Base-by-base conservation (phyloP, 1,140 invertebrate species). In the Ceratosolen fusciceps region DNA sequence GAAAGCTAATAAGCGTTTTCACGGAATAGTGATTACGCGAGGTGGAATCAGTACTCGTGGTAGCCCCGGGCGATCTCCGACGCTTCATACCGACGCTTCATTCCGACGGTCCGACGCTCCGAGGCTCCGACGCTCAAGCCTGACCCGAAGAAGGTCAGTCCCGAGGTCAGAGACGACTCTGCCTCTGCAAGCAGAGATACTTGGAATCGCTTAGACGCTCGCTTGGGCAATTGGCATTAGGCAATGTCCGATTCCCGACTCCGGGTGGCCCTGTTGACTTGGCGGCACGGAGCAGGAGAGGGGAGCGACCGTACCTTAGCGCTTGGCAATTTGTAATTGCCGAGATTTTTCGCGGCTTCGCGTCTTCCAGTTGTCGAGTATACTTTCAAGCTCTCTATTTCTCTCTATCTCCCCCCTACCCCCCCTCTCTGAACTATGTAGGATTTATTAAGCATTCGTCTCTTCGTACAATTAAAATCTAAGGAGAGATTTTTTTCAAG, bases 1-100 rank as follows among this genome's bases (percentile, higher is more conserved):
- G 31, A 65, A 65, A 37, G 60, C n/a, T 65, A 65, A 65, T 65
- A 65, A 65, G 31, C 31, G 19, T 52, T 31, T 65, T 65, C 60
- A 21, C 31, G 21, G 34, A 65, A 65, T 37, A 62, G 31, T n/a
- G 31, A 65, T 65, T 65, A 65, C 60, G 37, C 19, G 31, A 16
- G 12, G 31, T 37, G 37, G 2, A 65, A 65, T 65, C 60, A n/a
- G n/a, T n/a, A n/a, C 31, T 65, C 31, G 60, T 0, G 16, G 26
- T 4, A 65, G 31, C 12, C 16, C 0, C 9, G 19, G 12, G 2
- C 14, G 14, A 12, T 65, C 49, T 19, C 60, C 60, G 34, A 37
- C 31, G 9, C 4, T 37, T 8, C 31, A n/a, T n/a, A n/a, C n/a
- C n/a, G n/a, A n/a, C n/a, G n/a, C n/a, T n/a, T n/a, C n/a, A n/a